Percentiles rank a stretch among this genome's conserved stretches.
These are phyloP conservation scores for Trachelus tabidus DNA, from an alignment of 2,888 invertebrate genomes.

Conservation along the genomic window DNA sequence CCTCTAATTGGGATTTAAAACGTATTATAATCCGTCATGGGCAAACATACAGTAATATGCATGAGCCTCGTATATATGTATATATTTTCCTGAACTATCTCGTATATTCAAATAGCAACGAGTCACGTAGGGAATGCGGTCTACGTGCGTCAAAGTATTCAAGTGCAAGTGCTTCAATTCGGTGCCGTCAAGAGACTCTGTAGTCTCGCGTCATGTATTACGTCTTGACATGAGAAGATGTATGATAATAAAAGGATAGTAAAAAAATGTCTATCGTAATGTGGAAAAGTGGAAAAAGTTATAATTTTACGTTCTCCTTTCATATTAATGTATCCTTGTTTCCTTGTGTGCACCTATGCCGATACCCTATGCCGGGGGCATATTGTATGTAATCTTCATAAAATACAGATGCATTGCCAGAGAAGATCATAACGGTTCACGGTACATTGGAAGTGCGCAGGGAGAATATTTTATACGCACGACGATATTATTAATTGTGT, in stretches of 20 bases:
- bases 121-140: background rate
- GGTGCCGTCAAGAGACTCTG: background rate
- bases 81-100: background rate
- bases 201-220: background rate
- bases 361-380: background rate
- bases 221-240: background rate
- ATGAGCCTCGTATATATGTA: constrained; percentile 16
- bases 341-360: background rate
- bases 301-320: background rate
- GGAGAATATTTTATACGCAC: background rate
- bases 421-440: background rate
- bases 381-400: background rate
- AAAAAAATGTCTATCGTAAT: background rate
- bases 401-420: background rate
- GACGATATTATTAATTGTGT: background rate
- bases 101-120: background rate
- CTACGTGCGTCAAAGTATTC: background rate
- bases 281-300: background rate
- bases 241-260: background rate
- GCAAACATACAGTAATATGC: constrained; percentile 20
- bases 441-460: background rate
- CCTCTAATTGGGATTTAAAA: background rate
- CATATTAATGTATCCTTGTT: background rate
- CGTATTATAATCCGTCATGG: background rate
- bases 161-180: background rate